Evolutionary conservation across 2,113 vertebrate genomes (phyloP).

Genomic region (Trematomus loennbergii): DNA sequence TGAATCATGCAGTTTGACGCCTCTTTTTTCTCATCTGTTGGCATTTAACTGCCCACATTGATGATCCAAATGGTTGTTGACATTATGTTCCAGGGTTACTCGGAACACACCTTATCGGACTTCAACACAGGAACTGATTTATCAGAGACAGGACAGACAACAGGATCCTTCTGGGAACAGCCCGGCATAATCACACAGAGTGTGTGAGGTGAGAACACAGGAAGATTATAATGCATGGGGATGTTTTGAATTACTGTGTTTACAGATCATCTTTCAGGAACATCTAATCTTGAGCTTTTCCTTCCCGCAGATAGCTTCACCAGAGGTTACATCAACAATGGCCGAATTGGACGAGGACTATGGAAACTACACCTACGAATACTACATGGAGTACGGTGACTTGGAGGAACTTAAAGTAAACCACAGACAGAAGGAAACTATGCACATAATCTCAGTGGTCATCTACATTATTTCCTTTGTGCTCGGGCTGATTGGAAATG

Average conservation of each 20-base stretch:
- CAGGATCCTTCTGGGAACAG: conserved; percentile 22
- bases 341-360: conserved; percentile 58
- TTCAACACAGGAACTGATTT: conserved; percentile 50
- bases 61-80: conserved; percentile 55
- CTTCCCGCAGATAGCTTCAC: conserved; percentile 31
- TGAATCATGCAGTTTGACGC: conserved; percentile 35
- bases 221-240: not conserved
- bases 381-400: conserved; percentile 76
- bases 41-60: conserved; percentile 26
- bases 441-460: conserved; percentile 90
- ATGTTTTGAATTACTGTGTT: conserved; percentile 1
- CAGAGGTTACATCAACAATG: conserved; percentile 54
- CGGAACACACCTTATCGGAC: conserved; percentile 61
- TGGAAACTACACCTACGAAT: conserved; percentile 75
- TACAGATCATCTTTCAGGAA: not conserved
- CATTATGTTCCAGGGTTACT: conserved; percentile 60
- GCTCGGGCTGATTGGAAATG: conserved; percentile 93
- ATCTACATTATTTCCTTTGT: conserved; percentile 90
- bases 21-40: conserved; percentile 18
- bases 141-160: conserved; percentile 3
- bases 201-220: conserved; percentile 33
- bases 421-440: conserved; percentile 75
- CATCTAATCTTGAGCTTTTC: conserved; percentile 14
- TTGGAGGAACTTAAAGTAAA: conserved; percentile 63
- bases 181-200: not conserved